Evolutionary conservation across 2,888 invertebrate genomes (phyloP).

Genomic region (Marronus borbonicus): DNA sequence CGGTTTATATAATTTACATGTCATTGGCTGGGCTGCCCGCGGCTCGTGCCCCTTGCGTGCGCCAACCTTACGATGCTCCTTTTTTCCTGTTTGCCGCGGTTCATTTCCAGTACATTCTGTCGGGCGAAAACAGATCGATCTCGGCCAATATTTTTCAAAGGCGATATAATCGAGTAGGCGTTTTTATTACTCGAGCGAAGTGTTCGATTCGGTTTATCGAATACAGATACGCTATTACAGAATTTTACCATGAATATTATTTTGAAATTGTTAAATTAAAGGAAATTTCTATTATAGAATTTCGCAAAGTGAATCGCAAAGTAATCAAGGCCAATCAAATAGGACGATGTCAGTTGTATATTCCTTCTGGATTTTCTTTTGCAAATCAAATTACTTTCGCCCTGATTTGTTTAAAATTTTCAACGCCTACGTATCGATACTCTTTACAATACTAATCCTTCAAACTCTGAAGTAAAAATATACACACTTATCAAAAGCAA

Average conservation of each 20-base stretch:
- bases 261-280: too few relatives aligned
- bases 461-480: background rate
- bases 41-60: conserved; percentile 61
- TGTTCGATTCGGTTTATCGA: background rate
- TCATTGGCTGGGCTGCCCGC: conserved; percentile 62
- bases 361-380: too few relatives aligned
- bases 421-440: background rate
- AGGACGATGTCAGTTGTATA: too few relatives aligned
- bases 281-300: too few relatives aligned
- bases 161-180: conserved; percentile 1
- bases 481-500: background rate
- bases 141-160: conserved; percentile 5
- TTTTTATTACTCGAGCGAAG: background rate
- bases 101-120: background rate
- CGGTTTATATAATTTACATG: conserved; percentile 61
- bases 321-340: too few relatives aligned
- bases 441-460: background rate
- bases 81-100: conserved; percentile 22
- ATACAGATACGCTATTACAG: background rate
- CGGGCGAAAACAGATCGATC: background rate
- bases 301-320: too few relatives aligned
- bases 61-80: conserved; percentile 49
- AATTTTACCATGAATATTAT: background rate
- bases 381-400: too few relatives aligned
- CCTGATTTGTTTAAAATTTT: too few relatives aligned